These are phyloP conservation scores for Acanthoscelides obtectus DNA, from an alignment of 2,888 invertebrate species.

Conservation along the genomic window DNA sequence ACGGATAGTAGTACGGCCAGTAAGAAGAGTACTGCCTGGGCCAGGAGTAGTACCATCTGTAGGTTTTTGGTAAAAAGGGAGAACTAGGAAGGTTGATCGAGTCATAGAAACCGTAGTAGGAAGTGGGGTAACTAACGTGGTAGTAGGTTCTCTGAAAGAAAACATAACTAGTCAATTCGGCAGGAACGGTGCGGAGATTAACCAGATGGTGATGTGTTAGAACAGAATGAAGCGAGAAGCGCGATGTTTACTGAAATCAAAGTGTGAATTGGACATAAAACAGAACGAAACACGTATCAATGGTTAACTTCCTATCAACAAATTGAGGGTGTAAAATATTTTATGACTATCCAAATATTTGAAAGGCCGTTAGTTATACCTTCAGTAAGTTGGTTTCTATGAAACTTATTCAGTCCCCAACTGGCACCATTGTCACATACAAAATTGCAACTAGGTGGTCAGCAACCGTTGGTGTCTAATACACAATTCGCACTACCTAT, in stretches of 20 bases:
- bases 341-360: too few relatives aligned
- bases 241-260: conserved; percentile 3
- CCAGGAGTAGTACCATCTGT: conserved; percentile 31
- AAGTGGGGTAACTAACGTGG: conserved; percentile 27
- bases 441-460: too few relatives aligned
- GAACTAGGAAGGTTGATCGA: conserved; percentile 26
- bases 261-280: background rate
- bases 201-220: background rate
- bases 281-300: background rate
- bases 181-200: background rate
- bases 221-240: background rate
- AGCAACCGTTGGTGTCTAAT: too few relatives aligned
- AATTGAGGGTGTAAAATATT: too few relatives aligned
- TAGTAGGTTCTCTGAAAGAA: conserved; percentile 30
- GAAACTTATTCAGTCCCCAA: too few relatives aligned
- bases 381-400: too few relatives aligned
- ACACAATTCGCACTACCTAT: too few relatives aligned
- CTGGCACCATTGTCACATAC: too few relatives aligned
- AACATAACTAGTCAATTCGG: conserved; percentile 10
- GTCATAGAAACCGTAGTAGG: conserved; percentile 16
- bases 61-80: conserved; percentile 26
- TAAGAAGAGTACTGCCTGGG: conserved; percentile 24
- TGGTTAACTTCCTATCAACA: too few relatives aligned
- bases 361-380: too few relatives aligned
- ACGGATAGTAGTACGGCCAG: conserved; percentile 1